Evolutionary conservation across 2,113 vertebrate species (phyloP).

Genomic region (Tautogolabrus adspersus): DNA sequence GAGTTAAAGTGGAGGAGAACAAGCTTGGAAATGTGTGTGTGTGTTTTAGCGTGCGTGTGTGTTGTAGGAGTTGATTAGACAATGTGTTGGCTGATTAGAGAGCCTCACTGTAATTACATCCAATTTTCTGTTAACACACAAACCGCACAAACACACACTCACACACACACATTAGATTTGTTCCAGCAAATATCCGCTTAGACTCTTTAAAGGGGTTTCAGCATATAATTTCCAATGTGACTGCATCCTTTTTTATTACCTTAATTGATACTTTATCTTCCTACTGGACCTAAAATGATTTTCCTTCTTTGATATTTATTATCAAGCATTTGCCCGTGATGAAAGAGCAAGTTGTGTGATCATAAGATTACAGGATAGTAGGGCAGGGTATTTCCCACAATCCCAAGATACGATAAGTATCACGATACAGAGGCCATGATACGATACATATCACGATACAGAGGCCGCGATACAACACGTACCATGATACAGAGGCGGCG

Average conservation of each 20-base stretch:
- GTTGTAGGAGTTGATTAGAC: slow-evolving; percentile 33
- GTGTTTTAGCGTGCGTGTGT: background rate
- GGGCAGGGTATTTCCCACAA: no score
- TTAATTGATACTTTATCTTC: background rate
- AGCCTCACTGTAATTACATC: slow-evolving; percentile 28
- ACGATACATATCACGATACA: no score
- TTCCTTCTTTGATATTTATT: background rate
- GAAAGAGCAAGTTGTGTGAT: background rate
- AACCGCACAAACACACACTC: background rate
- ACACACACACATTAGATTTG: slow-evolving; percentile 27
- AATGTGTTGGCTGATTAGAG: slow-evolving; percentile 44
- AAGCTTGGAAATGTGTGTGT: background rate
- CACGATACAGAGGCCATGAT: no score
- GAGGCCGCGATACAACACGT: no score
- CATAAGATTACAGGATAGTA: no score
- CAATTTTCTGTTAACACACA: slow-evolving; percentile 27
- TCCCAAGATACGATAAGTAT: no score
- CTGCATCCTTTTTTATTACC: background rate
- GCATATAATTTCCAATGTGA: background rate
- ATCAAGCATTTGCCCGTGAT: background rate
- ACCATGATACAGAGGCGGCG: no score
- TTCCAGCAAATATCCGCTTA: slow-evolving; percentile 19
- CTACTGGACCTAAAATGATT: background rate
- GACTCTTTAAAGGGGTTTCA: background rate
- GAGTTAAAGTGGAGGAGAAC: background rate